These are phyloP conservation scores for Ptyas mucosa DNA, from an alignment of 2,113 vertebrate genomes.

Conservation along the genomic window DNA sequence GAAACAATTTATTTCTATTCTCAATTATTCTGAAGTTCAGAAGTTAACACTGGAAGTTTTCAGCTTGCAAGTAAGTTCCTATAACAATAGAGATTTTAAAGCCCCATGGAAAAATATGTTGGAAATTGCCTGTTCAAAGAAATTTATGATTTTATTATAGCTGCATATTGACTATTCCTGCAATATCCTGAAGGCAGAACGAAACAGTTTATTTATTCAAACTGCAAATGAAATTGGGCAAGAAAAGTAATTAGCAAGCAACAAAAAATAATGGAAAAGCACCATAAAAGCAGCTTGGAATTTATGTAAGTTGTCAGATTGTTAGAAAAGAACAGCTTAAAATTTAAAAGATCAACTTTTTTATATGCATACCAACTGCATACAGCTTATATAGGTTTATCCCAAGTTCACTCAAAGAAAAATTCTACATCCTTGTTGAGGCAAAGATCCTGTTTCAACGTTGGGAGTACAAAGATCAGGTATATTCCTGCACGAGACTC, in stretches of 20 bases:
- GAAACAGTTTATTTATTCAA: constrained; percentile 79
- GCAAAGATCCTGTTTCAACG: neutral
- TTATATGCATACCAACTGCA: constrained; percentile 16
- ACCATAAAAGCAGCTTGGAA: constrained; percentile 67
- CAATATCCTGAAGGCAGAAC: constrained; percentile 71
- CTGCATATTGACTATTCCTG: constrained; percentile 74
- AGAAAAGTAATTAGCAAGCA: constrained; percentile 79
- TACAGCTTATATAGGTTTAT: constrained; percentile 38
- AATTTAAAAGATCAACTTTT: constrained; percentile 60
- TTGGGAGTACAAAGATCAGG: constrained; percentile 5
- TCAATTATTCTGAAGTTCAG: constrained; percentile 45
- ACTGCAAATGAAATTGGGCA: constrained; percentile 75
- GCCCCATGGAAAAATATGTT: constrained; percentile 61
- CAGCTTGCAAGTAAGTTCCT: constrained; percentile 57
- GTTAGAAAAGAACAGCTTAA: constrained; percentile 68
- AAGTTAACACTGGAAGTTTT: constrained; percentile 58
- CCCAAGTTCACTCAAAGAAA: constrained; percentile 23
- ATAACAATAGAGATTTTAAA: constrained; percentile 68
- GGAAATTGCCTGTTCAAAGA: constrained; percentile 76
- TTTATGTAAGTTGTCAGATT: constrained; percentile 69
- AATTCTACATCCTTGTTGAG: neutral
- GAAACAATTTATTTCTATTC: constrained; percentile 47
- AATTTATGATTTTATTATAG: constrained; percentile 80
- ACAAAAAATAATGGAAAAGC: constrained; percentile 74
- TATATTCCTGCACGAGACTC: neutral